A percentile compares a stretch with the other conserved stretches of the same genome.
Conservation (phyloP, 1,140 invertebrate species). For the Drosophila subpulchrella region DNA sequence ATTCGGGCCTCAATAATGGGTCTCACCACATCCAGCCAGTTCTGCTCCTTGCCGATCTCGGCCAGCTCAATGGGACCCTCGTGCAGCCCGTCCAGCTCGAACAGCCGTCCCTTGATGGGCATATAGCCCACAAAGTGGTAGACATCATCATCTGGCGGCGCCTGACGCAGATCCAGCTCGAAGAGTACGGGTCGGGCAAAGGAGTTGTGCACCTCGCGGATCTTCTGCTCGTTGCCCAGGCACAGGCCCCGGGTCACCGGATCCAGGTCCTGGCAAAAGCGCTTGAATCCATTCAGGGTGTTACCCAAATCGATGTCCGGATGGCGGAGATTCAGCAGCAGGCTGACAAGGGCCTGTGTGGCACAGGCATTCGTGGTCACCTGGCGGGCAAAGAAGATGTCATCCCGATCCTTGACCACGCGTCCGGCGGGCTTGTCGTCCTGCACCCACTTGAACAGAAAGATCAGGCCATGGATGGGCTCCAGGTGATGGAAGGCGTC, state of each 20-base stretch:
- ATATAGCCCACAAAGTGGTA: constrained; percentile 99
- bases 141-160: constrained; percentile 94
- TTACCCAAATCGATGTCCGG: constrained; percentile 93
- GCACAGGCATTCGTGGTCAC: constrained; percentile 99
- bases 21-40: constrained; percentile 96
- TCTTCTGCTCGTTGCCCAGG: constrained; percentile 97
- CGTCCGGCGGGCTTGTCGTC: constrained; percentile 93
- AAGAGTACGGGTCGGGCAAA: constrained; percentile 98
- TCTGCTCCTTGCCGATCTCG: constrained; percentile 89
- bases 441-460: constrained; percentile 98
- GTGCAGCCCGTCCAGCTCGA: constrained; percentile 98
- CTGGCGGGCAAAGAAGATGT: constrained; percentile 99
- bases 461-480: constrained; percentile 99
- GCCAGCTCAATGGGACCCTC: constrained; percentile 97
- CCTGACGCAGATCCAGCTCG: constrained; percentile 93
- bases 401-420: constrained; percentile 89
- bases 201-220: constrained; percentile 98
- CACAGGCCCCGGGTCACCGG: constrained; percentile 97
- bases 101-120: constrained; percentile 96
- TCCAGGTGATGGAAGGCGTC: constrained; percentile 95
- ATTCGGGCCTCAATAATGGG: constrained; percentile 98
- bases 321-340: constrained; percentile 96
- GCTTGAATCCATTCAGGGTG: constrained; percentile 94
- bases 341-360: constrained; percentile 98
- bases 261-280: constrained; percentile 97